These are phyloP conservation scores for Lates japonicus DNA, from an alignment of 2,797 vertebrate genomes.

Conservation along the genomic window DNA sequence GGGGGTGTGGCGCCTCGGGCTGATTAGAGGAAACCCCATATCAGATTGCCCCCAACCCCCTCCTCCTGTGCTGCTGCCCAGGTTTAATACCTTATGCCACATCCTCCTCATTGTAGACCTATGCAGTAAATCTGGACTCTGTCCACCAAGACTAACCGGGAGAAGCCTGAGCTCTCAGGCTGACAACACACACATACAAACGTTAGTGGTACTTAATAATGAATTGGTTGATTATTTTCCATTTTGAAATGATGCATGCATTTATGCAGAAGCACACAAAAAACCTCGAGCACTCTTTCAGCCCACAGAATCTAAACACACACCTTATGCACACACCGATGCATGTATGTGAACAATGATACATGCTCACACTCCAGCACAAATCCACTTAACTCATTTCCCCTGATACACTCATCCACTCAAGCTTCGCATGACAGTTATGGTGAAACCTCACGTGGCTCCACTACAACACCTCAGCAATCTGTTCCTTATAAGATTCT, in stretches of 20 bases:
- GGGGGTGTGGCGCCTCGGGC: conserved; percentile 73
- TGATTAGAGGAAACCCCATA: conserved; percentile 80
- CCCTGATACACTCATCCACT: conserved; percentile 28
- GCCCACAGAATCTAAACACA: neutral
- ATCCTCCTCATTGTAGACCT: conserved; percentile 50
- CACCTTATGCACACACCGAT: neutral
- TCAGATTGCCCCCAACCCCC: conserved; percentile 59
- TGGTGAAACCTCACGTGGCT: conserved; percentile 8
- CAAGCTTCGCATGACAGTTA: conserved; percentile 39
- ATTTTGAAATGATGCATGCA: neutral
- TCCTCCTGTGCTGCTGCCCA: conserved; percentile 26
- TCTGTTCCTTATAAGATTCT: conserved; percentile 12
- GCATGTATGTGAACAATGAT: conserved; percentile 9
- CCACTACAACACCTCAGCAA: conserved; percentile 9
- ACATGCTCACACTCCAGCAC: neutral
- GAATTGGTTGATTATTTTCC: neutral
- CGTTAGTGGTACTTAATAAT: neutral
- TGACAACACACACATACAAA: conserved; percentile 15
- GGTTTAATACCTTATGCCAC: conserved; percentile 61
- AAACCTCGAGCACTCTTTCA: neutral
- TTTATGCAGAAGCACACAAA: neutral
- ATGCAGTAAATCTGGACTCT: conserved; percentile 37
- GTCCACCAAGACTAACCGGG: conserved; percentile 1
- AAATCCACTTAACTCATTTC: conserved; percentile 45
- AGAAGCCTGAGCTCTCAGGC: conserved; percentile 2